A percentile compares a stretch with the other conserved stretches of the same genome.
phyloP scores from a whole-genome alignment of 2,797 vertebrate genomes.

The Linurgus olivaceus region DNA sequence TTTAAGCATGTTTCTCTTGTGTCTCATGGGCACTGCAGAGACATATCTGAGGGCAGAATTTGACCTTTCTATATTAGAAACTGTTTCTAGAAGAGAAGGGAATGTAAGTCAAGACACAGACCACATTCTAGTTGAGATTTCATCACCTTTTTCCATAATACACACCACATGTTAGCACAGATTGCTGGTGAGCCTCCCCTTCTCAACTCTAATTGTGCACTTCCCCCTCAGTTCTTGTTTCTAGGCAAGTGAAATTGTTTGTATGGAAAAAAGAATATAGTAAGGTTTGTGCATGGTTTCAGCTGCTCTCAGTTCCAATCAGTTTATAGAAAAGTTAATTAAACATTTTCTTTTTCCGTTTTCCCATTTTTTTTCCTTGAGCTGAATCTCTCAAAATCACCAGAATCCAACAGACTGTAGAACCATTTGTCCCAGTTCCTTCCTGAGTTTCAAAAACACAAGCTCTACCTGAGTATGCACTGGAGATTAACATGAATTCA shows the following conservation, averaged over 20 bases:
- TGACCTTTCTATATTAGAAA: conserved; percentile 37
- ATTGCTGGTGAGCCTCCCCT: not conserved
- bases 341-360: not conserved
- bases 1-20: not conserved
- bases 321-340: not conserved
- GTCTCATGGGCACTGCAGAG: not conserved
- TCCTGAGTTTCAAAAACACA: not conserved
- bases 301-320: not conserved
- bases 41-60: conserved; percentile 3
- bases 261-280: not conserved
- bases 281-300: not conserved
- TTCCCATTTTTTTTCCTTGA: not conserved
- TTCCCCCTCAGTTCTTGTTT: not conserved
- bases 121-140: conserved; percentile 19
- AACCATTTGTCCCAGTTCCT: not conserved
- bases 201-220: not conserved
- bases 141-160: conserved; percentile 38
- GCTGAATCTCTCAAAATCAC: not conserved
- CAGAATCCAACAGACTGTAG: not conserved
- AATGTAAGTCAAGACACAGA: conserved; percentile 37
- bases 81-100: conserved; percentile 21
- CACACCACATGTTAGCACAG: conserved; percentile 42
- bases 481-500: not conserved
- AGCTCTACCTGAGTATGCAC: not conserved
- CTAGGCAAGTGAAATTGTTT: not conserved